A percentile compares a stretch with the other conserved stretches of the same genome.
These are phyloP conservation scores for Myanophis thanlyinensis DNA, from an alignment of 2,113 vertebrate species.

Conservation along the genomic window DNA sequence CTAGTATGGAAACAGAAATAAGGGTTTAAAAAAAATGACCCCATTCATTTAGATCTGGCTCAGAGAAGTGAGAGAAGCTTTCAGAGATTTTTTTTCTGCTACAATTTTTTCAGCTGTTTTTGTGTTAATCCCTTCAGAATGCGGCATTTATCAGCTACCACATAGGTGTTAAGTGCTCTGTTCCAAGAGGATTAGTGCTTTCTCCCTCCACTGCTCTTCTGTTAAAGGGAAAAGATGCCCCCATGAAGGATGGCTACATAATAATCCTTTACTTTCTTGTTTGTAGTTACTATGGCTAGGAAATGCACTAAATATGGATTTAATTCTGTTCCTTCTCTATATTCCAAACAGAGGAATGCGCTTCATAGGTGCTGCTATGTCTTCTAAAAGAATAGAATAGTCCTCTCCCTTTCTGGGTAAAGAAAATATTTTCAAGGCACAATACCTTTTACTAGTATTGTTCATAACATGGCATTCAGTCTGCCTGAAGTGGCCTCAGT, in stretches of 20 bases:
- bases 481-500: neutral
- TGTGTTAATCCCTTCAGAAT: conserved; percentile 10
- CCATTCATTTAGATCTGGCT: neutral
- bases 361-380: neutral
- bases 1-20: neutral
- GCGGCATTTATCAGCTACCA: conserved; percentile 24
- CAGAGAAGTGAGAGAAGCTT: neutral
- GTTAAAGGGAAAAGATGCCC: neutral
- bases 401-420: neutral
- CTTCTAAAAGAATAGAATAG: neutral
- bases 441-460: neutral
- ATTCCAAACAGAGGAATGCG: neutral
- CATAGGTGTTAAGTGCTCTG: conserved; percentile 15
- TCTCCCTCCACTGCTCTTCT: neutral
- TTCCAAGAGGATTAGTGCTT: conserved; percentile 11
- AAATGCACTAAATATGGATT: neutral
- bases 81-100: neutral
- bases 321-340: neutral
- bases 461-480: neutral
- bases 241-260: neutral
- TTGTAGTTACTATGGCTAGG: neutral
- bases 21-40: neutral
- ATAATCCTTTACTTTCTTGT: neutral
- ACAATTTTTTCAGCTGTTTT: neutral
- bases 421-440: neutral